These are phyloP conservation scores for Syncerus caffer DNA, from an alignment of 2,797 vertebrate genomes.

Conservation along the genomic window DNA sequence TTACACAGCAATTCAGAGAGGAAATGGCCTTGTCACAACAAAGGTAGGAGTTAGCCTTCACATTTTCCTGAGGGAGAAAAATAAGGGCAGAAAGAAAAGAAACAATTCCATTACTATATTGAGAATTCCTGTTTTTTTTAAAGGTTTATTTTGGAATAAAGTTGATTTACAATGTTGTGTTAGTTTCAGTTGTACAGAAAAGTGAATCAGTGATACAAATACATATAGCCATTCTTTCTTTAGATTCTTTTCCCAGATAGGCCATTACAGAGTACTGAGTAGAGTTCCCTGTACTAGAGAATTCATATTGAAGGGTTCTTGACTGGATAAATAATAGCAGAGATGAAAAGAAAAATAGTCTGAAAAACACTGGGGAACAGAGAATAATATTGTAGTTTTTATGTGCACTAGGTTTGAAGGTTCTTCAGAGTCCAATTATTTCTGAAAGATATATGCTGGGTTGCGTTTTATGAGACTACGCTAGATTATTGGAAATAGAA, in stretches of 20 bases:
- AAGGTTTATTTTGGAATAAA: not conserved
- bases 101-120: not conserved
- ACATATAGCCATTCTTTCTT: not conserved
- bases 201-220: not conserved
- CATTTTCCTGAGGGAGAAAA: not conserved
- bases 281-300: not conserved
- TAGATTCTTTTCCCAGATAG: not conserved
- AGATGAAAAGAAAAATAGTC: not conserved
- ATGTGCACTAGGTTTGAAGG: conserved; percentile 12
- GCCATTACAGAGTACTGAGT: not conserved
- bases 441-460: conserved; percentile 32
- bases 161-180: not conserved
- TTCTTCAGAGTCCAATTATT: conserved; percentile 38
- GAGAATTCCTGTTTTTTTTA: not conserved
- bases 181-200: not conserved
- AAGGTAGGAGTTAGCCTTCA: not conserved
- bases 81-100: not conserved
- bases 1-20: not conserved
- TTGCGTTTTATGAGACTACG: not conserved
- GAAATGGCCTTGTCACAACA: not conserved
- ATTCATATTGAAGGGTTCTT: not conserved
- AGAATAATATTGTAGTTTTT: not conserved
- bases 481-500: not conserved
- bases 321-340: not conserved
- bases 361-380: not conserved